Conservation (phyloP, 92 coral and sea anemone genomes). For the Chrysogorgia sp. region DNA sequence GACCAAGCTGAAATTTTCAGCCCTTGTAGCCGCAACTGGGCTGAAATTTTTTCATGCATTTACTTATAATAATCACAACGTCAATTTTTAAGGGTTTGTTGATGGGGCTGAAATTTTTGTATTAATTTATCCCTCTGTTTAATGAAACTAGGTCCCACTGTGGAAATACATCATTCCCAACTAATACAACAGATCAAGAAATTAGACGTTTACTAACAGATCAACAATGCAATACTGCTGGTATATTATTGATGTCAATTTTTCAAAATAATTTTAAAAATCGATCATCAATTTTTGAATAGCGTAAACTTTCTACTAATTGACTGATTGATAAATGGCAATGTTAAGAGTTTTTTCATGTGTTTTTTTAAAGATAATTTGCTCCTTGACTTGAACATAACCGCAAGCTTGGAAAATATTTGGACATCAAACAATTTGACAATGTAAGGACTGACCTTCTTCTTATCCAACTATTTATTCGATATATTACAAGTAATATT, state of each 20-base stretch:
- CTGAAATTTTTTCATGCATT: no score
- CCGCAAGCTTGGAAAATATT: slow-evolving; percentile 4
- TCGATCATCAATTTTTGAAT: background rate
- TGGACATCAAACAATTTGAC: slow-evolving; percentile 10
- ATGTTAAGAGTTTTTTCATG: background rate
- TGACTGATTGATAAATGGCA: background rate
- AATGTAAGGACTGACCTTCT: background rate
- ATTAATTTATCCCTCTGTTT: no score
- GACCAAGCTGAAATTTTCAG: no score
- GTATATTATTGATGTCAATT: background rate
- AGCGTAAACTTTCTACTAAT: background rate
- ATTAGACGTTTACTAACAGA: slow-evolving; percentile 6
- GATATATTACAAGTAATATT: no score
- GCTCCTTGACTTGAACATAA: slow-evolving; percentile 42
- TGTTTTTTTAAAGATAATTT: slow-evolving; percentile 20
- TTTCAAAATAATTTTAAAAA: background rate
- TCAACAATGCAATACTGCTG: slow-evolving; percentile 12
- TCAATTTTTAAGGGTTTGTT: no score
- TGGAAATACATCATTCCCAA: background rate
- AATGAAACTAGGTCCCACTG: slow-evolving; percentile 7
- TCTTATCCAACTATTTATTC: no score
- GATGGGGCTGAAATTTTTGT: no score
- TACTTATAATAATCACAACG: no score
- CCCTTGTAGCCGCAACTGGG: no score
- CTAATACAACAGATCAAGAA: slow-evolving; percentile 3